phyloP scores from a whole-genome alignment of 2,888 invertebrate species.

The Mechanitis mazaeus region DNA sequence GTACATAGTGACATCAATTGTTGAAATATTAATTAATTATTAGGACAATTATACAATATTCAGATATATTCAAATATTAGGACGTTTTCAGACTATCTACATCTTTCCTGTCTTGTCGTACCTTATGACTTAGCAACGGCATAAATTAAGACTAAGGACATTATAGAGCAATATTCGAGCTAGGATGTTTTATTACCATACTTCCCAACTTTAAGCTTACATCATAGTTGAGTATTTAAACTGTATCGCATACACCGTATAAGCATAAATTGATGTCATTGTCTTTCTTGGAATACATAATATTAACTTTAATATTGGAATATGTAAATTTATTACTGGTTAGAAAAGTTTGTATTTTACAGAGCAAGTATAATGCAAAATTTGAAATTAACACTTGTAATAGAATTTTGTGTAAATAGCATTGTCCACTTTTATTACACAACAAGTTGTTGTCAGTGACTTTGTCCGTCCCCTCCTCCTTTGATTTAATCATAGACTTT shows the following conservation, averaged over 20 bases:
- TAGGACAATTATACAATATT: background rate
- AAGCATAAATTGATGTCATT: background rate
- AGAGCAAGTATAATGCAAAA: too few relatives aligned
- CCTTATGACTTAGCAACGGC: conserved; percentile 70
- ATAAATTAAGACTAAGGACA: conserved; percentile 69
- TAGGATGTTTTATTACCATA: conserved; percentile 69
- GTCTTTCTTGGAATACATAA: too few relatives aligned
- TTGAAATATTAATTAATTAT: background rate
- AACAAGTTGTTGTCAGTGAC: too few relatives aligned
- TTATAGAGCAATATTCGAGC: conserved; percentile 73
- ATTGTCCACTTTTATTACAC: too few relatives aligned
- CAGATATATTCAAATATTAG: background rate
- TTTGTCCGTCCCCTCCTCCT: too few relatives aligned
- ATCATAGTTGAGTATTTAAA: conserved; percentile 20
- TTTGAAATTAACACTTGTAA: too few relatives aligned
- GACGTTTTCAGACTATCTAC: conserved; percentile 18
- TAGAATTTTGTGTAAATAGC: too few relatives aligned
- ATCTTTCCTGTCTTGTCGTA: conserved; percentile 47
- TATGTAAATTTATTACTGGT: too few relatives aligned
- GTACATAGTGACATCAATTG: background rate
- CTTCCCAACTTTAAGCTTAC: conserved; percentile 45
- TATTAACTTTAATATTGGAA: too few relatives aligned
- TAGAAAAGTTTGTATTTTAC: too few relatives aligned
- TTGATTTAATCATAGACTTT: too few relatives aligned
- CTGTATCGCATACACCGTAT: conserved; percentile 4